phyloP scores from a whole-genome alignment of 1,140 invertebrate species.

The Pentalonia nigronervosa region DNA sequence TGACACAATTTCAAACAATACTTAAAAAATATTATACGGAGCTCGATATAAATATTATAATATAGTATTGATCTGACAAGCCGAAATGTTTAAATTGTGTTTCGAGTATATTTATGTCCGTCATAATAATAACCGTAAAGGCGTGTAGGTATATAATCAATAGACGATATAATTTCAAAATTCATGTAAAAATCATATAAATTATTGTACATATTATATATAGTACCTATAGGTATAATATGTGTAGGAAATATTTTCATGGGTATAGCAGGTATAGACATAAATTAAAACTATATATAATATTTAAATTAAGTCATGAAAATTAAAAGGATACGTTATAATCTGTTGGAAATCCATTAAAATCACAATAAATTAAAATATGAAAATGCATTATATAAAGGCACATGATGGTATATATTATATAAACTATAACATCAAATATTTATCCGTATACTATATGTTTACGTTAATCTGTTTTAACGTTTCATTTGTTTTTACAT shows the following conservation, averaged over 20 bases:
- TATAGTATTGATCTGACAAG: conserved; percentile 4
- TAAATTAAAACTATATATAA: neutral
- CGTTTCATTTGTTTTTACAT: conserved; percentile 27
- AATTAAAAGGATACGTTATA: conserved; percentile 20
- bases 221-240: neutral
- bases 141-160: neutral
- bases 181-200: neutral
- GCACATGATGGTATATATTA: neutral
- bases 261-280: neutral
- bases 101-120: neutral
- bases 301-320: conserved; percentile 21
- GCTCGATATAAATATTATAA: neutral
- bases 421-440: conserved; percentile 3
- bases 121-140: neutral
- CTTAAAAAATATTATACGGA: neutral
- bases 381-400: neutral
- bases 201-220: neutral
- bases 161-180: neutral
- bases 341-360: conserved; percentile 26
- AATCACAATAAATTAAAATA: conserved; percentile 30
- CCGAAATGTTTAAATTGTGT: neutral
- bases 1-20: neutral
- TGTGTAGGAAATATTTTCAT: neutral
- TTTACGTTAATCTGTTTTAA: conserved; percentile 33
- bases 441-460: neutral